Evolutionary conservation across 2,797 vertebrate species (phyloP).

Genomic region (Leptodactylus fallax): DNA sequence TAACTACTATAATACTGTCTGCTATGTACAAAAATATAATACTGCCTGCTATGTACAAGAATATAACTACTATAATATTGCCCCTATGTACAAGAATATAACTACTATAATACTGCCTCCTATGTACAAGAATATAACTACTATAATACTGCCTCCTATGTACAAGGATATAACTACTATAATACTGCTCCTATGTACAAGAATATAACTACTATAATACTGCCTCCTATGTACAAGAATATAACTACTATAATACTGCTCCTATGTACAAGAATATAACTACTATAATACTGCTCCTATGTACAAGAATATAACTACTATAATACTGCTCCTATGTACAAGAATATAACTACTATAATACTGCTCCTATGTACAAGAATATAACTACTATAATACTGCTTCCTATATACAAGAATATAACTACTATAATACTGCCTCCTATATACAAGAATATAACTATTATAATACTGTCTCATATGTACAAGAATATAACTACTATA

Average conservation of each 20-base stretch:
- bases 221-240: not conserved
- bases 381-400: not conserved
- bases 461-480: not conserved
- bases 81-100: no score
- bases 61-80: not conserved
- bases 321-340: not conserved
- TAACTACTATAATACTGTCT: not conserved
- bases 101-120: not conserved
- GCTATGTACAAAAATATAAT: not conserved
- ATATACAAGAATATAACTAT: not conserved
- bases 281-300: not conserved
- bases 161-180: not conserved
- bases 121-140: not conserved
- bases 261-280: not conserved
- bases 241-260: not conserved
- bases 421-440: not conserved
- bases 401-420: not conserved
- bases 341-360: slow-evolving; percentile 1
- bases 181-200: not conserved
- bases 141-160: not conserved
- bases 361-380: not conserved
- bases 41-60: not conserved
- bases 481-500: not conserved
- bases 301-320: not conserved
- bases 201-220: not conserved